Evolutionary conservation across 2,797 vertebrate species (phyloP).

Genomic region (Glyptemys insculpta): DNA sequence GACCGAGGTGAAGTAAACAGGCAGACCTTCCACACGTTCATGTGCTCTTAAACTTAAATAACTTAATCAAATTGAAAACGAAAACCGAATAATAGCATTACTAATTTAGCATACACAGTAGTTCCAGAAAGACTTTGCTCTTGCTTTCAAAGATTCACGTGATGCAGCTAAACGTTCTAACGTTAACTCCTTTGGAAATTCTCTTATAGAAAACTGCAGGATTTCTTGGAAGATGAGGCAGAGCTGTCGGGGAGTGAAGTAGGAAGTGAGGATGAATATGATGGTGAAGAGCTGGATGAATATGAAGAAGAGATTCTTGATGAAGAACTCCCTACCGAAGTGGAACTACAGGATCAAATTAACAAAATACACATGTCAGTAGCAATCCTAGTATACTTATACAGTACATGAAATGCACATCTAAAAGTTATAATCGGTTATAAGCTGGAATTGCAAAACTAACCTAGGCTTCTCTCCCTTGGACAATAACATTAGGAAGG

Average conservation of each 20-base stretch:
- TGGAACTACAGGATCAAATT: slow-evolving; percentile 92
- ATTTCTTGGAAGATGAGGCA: slow-evolving; percentile 95
- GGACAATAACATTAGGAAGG: slow-evolving; percentile 86
- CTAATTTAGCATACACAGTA: neutral
- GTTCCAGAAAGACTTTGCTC: neutral
- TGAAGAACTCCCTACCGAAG: slow-evolving; percentile 93
- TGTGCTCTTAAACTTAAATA: neutral
- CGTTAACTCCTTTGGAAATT: neutral
- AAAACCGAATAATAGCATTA: neutral
- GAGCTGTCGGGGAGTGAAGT: slow-evolving; percentile 94
- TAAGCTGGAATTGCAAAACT: neutral
- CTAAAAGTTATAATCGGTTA: rapidly evolving
- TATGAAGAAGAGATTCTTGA: slow-evolving; percentile 95
- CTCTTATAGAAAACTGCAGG: slow-evolving; percentile 82
- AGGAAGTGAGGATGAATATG: slow-evolving; percentile 93
- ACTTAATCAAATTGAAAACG: neutral
- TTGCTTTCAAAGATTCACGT: neutral
- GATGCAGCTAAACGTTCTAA: neutral
- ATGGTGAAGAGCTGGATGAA: slow-evolving; percentile 85
- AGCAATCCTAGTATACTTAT: rapidly evolving
- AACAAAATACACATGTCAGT: slow-evolving; percentile 98
- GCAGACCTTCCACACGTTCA: neutral
- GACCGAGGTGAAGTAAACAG: neutral
- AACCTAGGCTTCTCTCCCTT: neutral
- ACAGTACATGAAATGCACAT: neutral